Evolutionary conservation across 1,140 invertebrate species (phyloP), one percentile per base, ranked within the genome.

Genomic region (Charaxes varanes): DNA sequence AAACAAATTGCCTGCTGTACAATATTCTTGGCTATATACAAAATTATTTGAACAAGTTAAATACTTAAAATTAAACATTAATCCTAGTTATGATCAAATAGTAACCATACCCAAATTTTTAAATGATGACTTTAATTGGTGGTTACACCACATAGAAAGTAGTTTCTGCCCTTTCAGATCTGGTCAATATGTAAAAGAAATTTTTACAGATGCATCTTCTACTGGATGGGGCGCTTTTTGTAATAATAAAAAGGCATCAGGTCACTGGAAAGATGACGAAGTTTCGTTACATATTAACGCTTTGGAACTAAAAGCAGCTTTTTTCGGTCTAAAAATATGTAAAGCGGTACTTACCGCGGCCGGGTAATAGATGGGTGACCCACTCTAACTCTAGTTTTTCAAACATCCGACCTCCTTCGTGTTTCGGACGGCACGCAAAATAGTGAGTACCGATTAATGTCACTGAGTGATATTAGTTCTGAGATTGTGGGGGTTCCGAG

Each of bases 251-350:
- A 2, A 19, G 7, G 14, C 16, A 8, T 2, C 10, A 11, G 23
- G 23, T 18, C 14, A 47, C 12, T 47, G 36, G 44, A 41, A 35
- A 22, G 7, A 23, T 2, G n/a, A 28, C 1, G 44, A 47, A 23
- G 16, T 2, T 1, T 13, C 2, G 1, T 13, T 34, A 2, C 44
- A 46, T 16, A 47, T 47, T n/a, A 47, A 47, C 23, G 27, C 21
- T 17, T 16, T 47, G n/a, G 44, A 46, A 28, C 7, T 46, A 15
- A 40, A 23, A 28, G 35, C 43, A n/a, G 36, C 36, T 6, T 46
- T 34, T 21, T 13, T 28, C 5, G 30, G 23, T 2, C 10, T 46
- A 19, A 32, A 32, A 11, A 11, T 32, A 19, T 32, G 2, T 19
- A n/a, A n/a, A n/a, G n/a, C n/a, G n/a, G n/a, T n/a, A n/a, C n/a